Evolutionary conservation across 2,113 vertebrate genomes (phyloP), one percentile per base, ranked within the genome.

Genomic region (Notarius quadriscutis): DNA sequence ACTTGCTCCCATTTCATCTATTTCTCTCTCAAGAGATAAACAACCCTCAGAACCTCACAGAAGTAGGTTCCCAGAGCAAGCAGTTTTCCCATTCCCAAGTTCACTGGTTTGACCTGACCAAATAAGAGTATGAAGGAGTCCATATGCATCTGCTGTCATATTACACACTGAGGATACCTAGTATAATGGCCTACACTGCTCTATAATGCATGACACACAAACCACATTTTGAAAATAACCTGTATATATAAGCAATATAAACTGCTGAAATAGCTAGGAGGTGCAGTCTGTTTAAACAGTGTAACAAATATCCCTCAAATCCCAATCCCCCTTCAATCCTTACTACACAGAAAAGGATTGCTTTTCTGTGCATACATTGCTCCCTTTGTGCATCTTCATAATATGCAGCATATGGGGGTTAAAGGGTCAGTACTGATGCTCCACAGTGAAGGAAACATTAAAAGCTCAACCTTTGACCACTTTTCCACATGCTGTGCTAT

Each of bases 111-210:
- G 53, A 86, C 80, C 9, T 67, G 72, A 72, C 81, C 27, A 62
- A 79, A 83, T n/a, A 25, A 74, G 30, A 12, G 18, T 34, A 27
- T 67, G 84, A 90, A 5, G 30, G 65, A 84, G 2, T 72, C 48
- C 87, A 86, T 88, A 87, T 80, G 86, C 30, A 55, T 77, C 63
- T 77, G 55, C 34, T 85, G n/a, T 71, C 41, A n/a, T 6, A 8
- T 84, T 51, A 48, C 18, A 62, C 63, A 34, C 55, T 1, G 17
- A 41, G 41, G 15, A 60, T 48, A 22, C 48, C 50, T 69, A 18
- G 72, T 18, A 62, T 41, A 12, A 67, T 51, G 48, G 34, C 63
- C 55, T 30, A n/a, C 27, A 34, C 84, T 65, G 48, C 58, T 20
- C 34, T 60, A 20, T 67, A 87, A 30, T 14, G 18, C 25, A 50